phyloP scores from a whole-genome alignment of 2,888 invertebrate species.

The Oconnorella tubifera region DNA sequence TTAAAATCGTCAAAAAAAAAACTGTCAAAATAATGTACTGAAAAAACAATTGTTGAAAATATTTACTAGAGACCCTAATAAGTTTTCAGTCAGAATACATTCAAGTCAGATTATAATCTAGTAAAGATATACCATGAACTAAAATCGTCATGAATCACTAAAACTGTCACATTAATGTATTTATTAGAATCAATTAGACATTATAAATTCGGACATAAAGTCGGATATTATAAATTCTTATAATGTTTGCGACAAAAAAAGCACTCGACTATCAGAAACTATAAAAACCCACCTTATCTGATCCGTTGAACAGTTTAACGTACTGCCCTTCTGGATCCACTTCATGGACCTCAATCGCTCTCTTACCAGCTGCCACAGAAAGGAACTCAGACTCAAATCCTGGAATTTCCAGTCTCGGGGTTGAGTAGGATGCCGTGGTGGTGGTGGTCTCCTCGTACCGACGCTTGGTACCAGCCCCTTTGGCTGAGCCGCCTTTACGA shows the following conservation, averaged over 20 bases:
- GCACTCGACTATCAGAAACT: too few relatives aligned
- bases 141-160: too few relatives aligned
- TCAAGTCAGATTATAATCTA: too few relatives aligned
- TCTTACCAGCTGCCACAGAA: conserved; percentile 61
- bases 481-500: not conserved
- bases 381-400: conserved; percentile 33
- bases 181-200: too few relatives aligned
- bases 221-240: too few relatives aligned
- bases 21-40: not conserved
- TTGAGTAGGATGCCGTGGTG: not conserved
- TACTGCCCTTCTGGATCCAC: conserved; percentile 82
- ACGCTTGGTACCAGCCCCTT: conserved; percentile 13
- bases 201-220: too few relatives aligned
- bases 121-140: too few relatives aligned
- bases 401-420: conserved; percentile 6
- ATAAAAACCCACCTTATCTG: conserved; percentile 74
- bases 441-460: conserved; percentile 18
- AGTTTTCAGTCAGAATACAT: too few relatives aligned
- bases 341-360: conserved; percentile 79
- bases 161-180: too few relatives aligned
- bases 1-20: conserved; percentile 2
- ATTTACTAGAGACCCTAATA: too few relatives aligned
- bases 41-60: not conserved
- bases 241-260: too few relatives aligned
- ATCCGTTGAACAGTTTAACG: conserved; percentile 80